Conservation (phyloP, 2,113 vertebrate species). For the Ovis aries region ARS-UI_Ramb_v3.0 NC_056057.1:115594501-115595000, state of each 20-base stretch:
- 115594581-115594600: not conserved
- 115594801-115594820: slow-evolving; percentile 58
- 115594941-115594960: slow-evolving; percentile 37
- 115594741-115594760: slow-evolving; percentile 4
- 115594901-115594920: slow-evolving; percentile 46
- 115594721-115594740: not conserved
- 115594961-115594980: slow-evolving; percentile 42
- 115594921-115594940: not conserved
- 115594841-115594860: slow-evolving; percentile 51
- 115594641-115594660: not conserved
- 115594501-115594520: no score
- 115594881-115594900: slow-evolving; percentile 56
- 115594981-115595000: not conserved
- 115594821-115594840: slow-evolving; percentile 27
- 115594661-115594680: not conserved
- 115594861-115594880: slow-evolving; percentile 32
- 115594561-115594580: not conserved
- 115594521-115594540: rapidly evolving
- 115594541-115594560: not conserved
- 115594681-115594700: not conserved
- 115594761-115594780: not conserved
- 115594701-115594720: not conserved
- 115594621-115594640: not conserved
- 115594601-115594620: not conserved
- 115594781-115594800: not conserved